Percentiles rank a stretch among this genome's conserved stretches.
Evolutionary conservation across 2,797 vertebrate species (phyloP).

Genomic region (Prunella strophiata): DNA sequence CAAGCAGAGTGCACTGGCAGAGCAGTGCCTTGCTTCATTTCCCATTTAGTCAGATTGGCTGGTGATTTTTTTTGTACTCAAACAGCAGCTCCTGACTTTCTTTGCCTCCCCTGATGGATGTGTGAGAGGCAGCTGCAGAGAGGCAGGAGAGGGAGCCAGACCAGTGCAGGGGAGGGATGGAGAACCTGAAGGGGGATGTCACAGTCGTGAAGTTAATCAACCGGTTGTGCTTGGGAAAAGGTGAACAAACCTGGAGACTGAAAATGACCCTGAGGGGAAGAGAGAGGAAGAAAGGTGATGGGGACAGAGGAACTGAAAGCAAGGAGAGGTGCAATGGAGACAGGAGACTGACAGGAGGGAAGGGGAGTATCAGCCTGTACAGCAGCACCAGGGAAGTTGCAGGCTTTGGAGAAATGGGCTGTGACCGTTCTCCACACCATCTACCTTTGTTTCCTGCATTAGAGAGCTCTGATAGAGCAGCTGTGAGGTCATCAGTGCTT

Average conservation of each 20-base stretch:
- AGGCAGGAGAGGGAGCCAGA: background rate
- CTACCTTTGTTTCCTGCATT: background rate
- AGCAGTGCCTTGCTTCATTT: background rate
- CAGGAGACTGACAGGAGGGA: background rate
- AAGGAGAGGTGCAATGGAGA: background rate
- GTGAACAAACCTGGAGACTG: background rate
- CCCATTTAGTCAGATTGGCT: background rate
- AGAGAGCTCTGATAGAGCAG: background rate
- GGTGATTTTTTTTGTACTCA: background rate
- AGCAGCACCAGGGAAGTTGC: background rate
- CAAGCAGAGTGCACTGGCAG: background rate
- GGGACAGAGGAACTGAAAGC: background rate
- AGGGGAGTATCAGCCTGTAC: background rate
- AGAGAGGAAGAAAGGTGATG: background rate
- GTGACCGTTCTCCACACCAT: rapidly evolving
- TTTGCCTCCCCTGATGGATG: rapidly evolving
- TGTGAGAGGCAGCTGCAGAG: background rate
- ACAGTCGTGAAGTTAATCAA: rapidly evolving
- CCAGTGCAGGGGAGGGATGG: background rate
- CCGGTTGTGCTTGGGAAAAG: background rate
- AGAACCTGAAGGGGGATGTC: background rate
- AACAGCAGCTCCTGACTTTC: background rate
- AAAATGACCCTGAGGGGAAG: background rate
- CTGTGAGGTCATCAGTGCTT: background rate
- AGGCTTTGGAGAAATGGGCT: background rate